These are phyloP conservation scores for Rana temporaria DNA, from an alignment of 2,113 vertebrate genomes.

Conservation along the genomic window DNA sequence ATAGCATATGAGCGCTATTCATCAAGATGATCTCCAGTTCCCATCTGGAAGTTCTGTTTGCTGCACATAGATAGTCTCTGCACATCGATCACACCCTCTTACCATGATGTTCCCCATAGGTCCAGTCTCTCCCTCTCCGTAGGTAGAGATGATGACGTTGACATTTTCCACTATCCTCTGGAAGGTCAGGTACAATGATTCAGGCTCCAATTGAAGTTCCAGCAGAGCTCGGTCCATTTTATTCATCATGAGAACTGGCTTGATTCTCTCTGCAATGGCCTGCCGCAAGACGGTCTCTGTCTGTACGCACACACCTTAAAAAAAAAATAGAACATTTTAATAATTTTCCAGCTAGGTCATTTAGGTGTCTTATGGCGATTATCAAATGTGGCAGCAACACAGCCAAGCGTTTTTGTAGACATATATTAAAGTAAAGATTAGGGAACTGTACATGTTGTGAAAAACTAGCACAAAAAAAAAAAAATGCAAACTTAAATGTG, in stretches of 20 bases:
- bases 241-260: conserved; percentile 98
- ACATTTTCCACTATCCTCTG: conserved; percentile 94
- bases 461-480: too few species aligned
- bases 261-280: conserved; percentile 93
- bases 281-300: conserved; percentile 95
- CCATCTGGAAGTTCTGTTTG: too few species aligned
- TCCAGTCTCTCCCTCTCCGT: conserved; percentile 87
- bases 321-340: background rate
- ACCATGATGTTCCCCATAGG: conserved; percentile 97
- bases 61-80: too few species aligned
- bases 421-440: too few species aligned
- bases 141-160: conserved; percentile 94
- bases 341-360: too few species aligned
- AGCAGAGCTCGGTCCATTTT: conserved; percentile 96
- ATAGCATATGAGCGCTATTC: too few species aligned
- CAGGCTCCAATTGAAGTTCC: conserved; percentile 90
- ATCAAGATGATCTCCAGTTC: too few species aligned
- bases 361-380: too few species aligned
- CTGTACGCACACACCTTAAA: conserved; percentile 91
- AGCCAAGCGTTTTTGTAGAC: too few species aligned
- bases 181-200: conserved; percentile 94
- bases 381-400: background rate
- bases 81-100: conserved; percentile 37
- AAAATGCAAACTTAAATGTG: too few species aligned
- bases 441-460: too few species aligned